Evolutionary conservation across 35 echinoderm and acorn worm genomes (phyloP).

Genomic region (Apostichopus parvimensis): DNA sequence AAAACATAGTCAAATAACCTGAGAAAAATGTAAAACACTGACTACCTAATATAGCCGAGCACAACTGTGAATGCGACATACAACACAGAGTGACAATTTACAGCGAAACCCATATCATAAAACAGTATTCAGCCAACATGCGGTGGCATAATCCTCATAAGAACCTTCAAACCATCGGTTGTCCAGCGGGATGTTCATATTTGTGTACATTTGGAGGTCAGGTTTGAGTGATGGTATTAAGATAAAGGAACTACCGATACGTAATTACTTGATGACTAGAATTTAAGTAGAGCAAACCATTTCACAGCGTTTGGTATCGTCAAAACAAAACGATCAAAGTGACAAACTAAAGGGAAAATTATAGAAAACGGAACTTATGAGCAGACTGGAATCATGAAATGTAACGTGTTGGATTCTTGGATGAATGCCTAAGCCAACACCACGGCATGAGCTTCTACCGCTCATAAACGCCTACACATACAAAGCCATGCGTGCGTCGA

Average conservation of each 20-base stretch:
- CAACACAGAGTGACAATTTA: background rate
- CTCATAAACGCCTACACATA: background rate
- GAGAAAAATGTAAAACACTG: too few relatives aligned
- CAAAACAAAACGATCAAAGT: constrained; percentile 6
- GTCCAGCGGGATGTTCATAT: too few relatives aligned
- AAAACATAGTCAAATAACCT: too few relatives aligned
- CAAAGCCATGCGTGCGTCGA: background rate
- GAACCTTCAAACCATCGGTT: too few relatives aligned
- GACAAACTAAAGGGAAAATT: background rate
- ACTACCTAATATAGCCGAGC: too few relatives aligned
- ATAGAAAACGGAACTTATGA: background rate
- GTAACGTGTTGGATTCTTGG: background rate
- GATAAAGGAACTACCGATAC: too few relatives aligned
- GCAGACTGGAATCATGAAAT: background rate
- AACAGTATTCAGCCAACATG: too few relatives aligned
- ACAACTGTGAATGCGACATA: background rate
- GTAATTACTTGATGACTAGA: too few relatives aligned
- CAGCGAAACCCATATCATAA: background rate
- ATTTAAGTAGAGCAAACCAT: too few relatives aligned
- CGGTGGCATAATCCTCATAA: too few relatives aligned
- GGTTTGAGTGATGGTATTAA: too few relatives aligned
- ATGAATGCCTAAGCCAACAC: background rate
- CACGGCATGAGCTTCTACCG: background rate
- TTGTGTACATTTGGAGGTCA: too few relatives aligned
- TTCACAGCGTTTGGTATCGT: background rate